Base-by-base conservation (phyloP, 2,797 vertebrate species). In the Tarsius wallacei region DNA sequence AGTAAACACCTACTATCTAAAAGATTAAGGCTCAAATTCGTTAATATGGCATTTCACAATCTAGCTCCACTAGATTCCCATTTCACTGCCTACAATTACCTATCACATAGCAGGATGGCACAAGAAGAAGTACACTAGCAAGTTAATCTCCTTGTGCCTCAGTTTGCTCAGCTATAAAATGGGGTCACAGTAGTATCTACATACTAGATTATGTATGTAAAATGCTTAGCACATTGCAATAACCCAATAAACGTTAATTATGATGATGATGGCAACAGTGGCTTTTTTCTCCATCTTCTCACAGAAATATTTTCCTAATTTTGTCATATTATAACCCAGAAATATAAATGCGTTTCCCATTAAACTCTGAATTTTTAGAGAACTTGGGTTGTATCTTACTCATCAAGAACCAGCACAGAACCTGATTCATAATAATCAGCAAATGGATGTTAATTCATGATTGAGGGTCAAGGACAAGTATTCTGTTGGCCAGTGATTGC, bases 391-490 rank as follows among this genome's bases (percentile, higher is more conserved):
- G 55, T 71, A n/a, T 78, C 19, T 88, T 68, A 86, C 81, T 86
- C 31, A 49, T 70, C 61, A 94, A 5, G 15, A 76, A 63, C 8
- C 19, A 86, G 47, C 68, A 93, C 33, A 90, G 36, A 53, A 70
- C 55, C 53, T 83, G 70, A 77, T 21, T 51, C 6, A 26, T 21
- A 76, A n/a, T 17, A 68, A 66, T 17, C 36, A 74, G 49, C 63
- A 94, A 94, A 92, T 86, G 68, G 31, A 81, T 76, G 81, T n/a
- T 88, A 92, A 88, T 82, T 86, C 68, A 92, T 36, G 13, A 74
- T 55, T 68, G 28, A 92, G 16, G 26, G 68, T 7, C 17, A 82
- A 94, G 61, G 68, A 70, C 47, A 96, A 59, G 15, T 47, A 73
- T 28, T 91, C 68, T 49, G 16, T 21, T 81, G 36, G 49, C 10